Evolutionary conservation across 2,797 vertebrate species (phyloP).

Genomic region (Onychomys leucogaster): DNA sequence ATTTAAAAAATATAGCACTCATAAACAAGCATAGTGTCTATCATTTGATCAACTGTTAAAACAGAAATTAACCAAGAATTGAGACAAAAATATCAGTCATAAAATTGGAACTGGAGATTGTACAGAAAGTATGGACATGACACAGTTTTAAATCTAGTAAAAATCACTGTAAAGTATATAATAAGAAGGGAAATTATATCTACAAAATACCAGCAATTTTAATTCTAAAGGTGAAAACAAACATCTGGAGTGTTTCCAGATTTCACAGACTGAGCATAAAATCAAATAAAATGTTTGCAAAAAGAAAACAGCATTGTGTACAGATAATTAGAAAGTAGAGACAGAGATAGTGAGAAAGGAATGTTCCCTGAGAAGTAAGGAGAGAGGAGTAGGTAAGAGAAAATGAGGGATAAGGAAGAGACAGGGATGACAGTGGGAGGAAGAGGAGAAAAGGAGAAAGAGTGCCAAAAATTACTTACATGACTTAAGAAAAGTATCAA

Average conservation of each 20-base stretch:
- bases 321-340: background rate
- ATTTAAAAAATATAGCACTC: background rate
- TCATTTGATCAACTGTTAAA: background rate
- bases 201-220: background rate
- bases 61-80: background rate
- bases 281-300: background rate
- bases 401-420: background rate
- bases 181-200: background rate
- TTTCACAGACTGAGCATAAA: background rate
- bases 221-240: background rate
- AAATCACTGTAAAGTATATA: background rate
- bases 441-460: background rate
- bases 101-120: background rate
- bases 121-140: background rate
- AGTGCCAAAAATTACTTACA: background rate
- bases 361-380: background rate
- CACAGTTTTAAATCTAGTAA: constrained; percentile 3
- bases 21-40: background rate
- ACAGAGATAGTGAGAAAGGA: background rate
- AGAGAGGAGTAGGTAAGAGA: background rate
- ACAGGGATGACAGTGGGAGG: background rate
- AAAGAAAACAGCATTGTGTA: background rate
- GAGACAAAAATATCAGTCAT: background rate
- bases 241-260: background rate
- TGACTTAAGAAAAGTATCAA: background rate